Conservation (phyloP, 1,140 invertebrate genomes). For the Pogonus chalceus region DNA sequence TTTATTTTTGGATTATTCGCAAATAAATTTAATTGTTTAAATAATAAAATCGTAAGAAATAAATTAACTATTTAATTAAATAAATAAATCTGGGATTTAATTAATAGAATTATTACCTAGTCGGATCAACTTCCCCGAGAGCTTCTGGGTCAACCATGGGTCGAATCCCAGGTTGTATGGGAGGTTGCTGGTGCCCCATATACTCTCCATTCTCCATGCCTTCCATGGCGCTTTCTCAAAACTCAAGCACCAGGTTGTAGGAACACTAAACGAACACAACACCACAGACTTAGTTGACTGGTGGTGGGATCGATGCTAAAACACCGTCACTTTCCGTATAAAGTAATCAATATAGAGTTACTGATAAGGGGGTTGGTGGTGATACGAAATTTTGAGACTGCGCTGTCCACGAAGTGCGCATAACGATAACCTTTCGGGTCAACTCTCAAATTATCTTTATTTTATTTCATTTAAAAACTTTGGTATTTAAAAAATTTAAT, state of each 20-base stretch:
- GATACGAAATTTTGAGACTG: too few relatives aligned
- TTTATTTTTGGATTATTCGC: background rate
- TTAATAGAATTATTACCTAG: conserved; percentile 40
- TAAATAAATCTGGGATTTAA: background rate
- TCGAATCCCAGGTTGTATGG: conserved; percentile 35
- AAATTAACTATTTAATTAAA: conserved; percentile 1
- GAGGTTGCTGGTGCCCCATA: conserved; percentile 15
- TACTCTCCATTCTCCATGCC: background rate
- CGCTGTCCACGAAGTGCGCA: too few relatives aligned
- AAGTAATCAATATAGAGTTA: background rate
- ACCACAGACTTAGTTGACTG: background rate
- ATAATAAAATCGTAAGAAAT: conserved; percentile 6
- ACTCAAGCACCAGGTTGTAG: background rate
- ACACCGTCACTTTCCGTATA: background rate
- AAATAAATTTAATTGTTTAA: too few relatives aligned
- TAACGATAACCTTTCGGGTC: too few relatives aligned
- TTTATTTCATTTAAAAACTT: too few relatives aligned
- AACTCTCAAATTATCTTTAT: too few relatives aligned
- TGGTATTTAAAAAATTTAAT: too few relatives aligned
- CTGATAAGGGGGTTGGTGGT: background rate
- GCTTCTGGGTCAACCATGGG: conserved; percentile 65
- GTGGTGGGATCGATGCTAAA: background rate
- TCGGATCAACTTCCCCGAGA: conserved; percentile 63
- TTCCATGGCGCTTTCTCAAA: background rate
- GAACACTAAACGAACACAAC: background rate